A percentile compares a stretch with the other conserved stretches of the same genome.
phyloP scores from a whole-genome alignment of 2,797 vertebrate genomes.

The Melanotaenia nigrans region DNA sequence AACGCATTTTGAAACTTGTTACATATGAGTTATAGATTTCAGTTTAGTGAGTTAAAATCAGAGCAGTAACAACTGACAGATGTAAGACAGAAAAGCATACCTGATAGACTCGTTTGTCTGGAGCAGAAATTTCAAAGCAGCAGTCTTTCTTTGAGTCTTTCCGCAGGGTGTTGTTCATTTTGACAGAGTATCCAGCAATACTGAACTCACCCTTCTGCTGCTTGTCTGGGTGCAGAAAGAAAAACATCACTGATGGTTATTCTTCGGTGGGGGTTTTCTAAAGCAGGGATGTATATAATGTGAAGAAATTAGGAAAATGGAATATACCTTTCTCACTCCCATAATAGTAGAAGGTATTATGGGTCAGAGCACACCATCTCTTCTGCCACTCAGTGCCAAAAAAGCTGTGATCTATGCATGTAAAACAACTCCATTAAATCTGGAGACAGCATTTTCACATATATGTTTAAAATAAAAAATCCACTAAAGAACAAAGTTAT shows the following conservation, averaged over 20 bases:
- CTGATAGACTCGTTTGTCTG: conserved; percentile 97
- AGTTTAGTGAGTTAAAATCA: conserved; percentile 15
- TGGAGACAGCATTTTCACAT: neutral
- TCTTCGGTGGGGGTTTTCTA: neutral
- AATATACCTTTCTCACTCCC: conserved; percentile 93
- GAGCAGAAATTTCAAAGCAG: conserved; percentile 95
- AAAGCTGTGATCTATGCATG: conserved; percentile 92
- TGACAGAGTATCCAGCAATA: conserved; percentile 92
- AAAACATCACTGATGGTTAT: conserved; percentile 10
- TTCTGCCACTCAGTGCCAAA: conserved; percentile 98
- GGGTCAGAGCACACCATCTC: conserved; percentile 94
- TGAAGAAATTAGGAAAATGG: neutral
- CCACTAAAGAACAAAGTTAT: neutral
- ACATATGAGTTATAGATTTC: conserved; percentile 32
- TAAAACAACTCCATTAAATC: neutral
- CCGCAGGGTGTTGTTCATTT: conserved; percentile 90
- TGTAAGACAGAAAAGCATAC: conserved; percentile 66
- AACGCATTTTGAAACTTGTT: conserved; percentile 29
- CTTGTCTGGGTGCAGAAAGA: conserved; percentile 88
- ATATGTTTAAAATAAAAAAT: too few relatives aligned
- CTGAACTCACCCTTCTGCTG: conserved; percentile 98
- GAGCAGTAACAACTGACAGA: neutral
- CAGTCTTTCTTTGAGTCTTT: conserved; percentile 97
- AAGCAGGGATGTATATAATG: neutral
- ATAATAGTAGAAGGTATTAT: conserved; percentile 92